These are phyloP conservation scores for Nipponia nippon DNA, from an alignment of 2,113 vertebrate genomes.

Conservation along the genomic window DNA sequence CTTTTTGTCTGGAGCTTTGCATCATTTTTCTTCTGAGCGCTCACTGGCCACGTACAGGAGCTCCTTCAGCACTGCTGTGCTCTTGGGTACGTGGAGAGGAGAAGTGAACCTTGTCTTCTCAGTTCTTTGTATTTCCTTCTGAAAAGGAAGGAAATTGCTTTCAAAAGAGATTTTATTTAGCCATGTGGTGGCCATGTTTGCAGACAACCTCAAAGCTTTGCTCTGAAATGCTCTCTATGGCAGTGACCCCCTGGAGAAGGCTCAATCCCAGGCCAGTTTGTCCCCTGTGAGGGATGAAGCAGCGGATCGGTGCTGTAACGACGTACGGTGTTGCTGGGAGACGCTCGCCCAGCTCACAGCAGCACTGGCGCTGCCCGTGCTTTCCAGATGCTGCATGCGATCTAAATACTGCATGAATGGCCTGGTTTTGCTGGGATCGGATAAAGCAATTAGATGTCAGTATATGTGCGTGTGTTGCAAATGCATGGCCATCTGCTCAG, in stretches of 20 bases:
- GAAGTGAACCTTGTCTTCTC: not conserved
- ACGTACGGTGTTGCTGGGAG: not conserved
- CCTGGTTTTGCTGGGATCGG: too few species aligned
- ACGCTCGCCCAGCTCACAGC: not conserved
- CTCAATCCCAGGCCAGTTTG: not conserved
- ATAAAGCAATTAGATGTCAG: not conserved
- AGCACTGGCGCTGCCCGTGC: fast-evolving
- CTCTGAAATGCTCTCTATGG: not conserved
- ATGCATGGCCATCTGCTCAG: not conserved
- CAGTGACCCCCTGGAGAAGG: not conserved
- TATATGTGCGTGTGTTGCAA: fast-evolving
- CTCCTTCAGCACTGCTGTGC: not conserved
- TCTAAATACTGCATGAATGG: not conserved
- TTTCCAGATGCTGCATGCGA: not conserved
- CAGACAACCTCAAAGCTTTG: not conserved
- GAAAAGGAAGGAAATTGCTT: not conserved
- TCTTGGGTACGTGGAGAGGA: too few species aligned
- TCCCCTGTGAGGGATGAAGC: not conserved
- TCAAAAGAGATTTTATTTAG: not conserved
- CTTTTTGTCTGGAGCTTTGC: not conserved
- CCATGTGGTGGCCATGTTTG: not conserved
- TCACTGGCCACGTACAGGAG: too few species aligned
- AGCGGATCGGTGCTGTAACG: fast-evolving
- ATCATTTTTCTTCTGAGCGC: too few species aligned
- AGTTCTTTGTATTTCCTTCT: not conserved